Percentiles rank a stretch among this genome's conserved stretches.
Conservation (phyloP, 2,888 invertebrate genomes). For the Antitype chi region DNA sequence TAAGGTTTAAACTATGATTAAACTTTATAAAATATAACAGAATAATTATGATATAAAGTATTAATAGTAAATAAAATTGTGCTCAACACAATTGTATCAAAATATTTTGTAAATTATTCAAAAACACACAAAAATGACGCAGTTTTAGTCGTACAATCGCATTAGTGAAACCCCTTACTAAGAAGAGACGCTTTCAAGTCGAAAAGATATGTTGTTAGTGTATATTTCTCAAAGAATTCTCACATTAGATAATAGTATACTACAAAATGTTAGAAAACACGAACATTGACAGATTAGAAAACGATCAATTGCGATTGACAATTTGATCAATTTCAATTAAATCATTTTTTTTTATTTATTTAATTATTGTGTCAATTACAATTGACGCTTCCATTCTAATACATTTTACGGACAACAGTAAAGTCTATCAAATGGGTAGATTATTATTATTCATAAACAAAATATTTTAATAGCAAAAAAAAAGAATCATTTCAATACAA, state of each 20-base stretch:
- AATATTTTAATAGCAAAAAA: conserved; percentile 55
- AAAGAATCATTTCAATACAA: conserved; percentile 62
- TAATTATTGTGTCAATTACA: conserved; percentile 6
- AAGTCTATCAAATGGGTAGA: conserved; percentile 61
- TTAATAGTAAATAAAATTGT: conserved; percentile 59
- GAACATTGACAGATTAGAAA: conserved; percentile 52
- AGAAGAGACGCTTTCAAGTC: conserved; percentile 55
- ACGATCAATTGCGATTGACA: conserved; percentile 44
- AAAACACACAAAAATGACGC: conserved; percentile 33
- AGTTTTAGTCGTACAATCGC: conserved; percentile 33
- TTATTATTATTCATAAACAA: conserved; percentile 44
- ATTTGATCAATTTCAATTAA: conserved; percentile 9
- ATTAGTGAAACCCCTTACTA: conserved; percentile 45
- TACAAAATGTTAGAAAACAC: conserved; percentile 66
- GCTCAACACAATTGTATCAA: conserved; percentile 52
- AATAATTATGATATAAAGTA: conserved; percentile 44
- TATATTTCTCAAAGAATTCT: conserved; percentile 64
- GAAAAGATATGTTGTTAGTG: conserved; percentile 71
- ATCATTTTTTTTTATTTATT: background rate
- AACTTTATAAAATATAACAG: conserved; percentile 59
- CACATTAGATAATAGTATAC: conserved; percentile 57
- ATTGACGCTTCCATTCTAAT: conserved; percentile 15
- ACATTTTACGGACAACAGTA: conserved; percentile 58
- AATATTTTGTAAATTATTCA: conserved; percentile 53
- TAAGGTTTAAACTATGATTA: conserved; percentile 57